Conservation (phyloP, 2,797 vertebrate genomes). For the Staurois parvus region DNA sequence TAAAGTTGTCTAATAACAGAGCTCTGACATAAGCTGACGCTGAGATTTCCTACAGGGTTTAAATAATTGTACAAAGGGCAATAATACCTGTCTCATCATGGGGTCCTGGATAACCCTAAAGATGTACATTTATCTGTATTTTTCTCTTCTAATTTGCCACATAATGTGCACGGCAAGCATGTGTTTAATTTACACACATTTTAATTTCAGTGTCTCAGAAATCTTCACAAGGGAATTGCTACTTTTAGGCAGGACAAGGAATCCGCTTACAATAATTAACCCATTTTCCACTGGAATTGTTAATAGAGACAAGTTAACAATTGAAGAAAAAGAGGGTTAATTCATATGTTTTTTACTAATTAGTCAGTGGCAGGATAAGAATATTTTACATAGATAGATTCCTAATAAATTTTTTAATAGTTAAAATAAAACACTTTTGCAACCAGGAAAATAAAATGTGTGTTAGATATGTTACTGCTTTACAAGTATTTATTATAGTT, state of each 20-base stretch:
- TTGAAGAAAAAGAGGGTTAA: neutral
- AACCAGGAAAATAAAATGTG: neutral
- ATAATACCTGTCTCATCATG: slow-evolving; percentile 78
- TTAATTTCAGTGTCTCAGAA: slow-evolving; percentile 68
- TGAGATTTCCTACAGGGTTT: slow-evolving; percentile 79
- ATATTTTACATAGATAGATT: neutral
- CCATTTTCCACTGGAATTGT: slow-evolving; percentile 21
- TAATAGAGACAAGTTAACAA: slow-evolving; percentile 33
- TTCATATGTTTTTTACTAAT: neutral
- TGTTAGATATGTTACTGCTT: neutral
- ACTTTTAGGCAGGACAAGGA: slow-evolving; percentile 60
- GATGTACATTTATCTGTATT: slow-evolving; percentile 70
- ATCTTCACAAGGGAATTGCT: slow-evolving; percentile 65
- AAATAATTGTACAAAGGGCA: slow-evolving; percentile 79
- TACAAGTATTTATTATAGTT: no score
- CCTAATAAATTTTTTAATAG: neutral
- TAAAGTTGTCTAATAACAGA: slow-evolving; percentile 89
- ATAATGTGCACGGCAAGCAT: slow-evolving; percentile 68
- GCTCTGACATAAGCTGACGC: slow-evolving; percentile 84
- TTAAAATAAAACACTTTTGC: neutral
- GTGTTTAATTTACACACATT: slow-evolving; percentile 76
- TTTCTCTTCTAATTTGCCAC: slow-evolving; percentile 75
- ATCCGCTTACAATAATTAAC: slow-evolving; percentile 27
- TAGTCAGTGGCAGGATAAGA: neutral
- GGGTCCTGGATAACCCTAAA: slow-evolving; percentile 67